Conservation (phyloP, 2,888 invertebrate species). For the Halictus quadricinctus region DNA sequence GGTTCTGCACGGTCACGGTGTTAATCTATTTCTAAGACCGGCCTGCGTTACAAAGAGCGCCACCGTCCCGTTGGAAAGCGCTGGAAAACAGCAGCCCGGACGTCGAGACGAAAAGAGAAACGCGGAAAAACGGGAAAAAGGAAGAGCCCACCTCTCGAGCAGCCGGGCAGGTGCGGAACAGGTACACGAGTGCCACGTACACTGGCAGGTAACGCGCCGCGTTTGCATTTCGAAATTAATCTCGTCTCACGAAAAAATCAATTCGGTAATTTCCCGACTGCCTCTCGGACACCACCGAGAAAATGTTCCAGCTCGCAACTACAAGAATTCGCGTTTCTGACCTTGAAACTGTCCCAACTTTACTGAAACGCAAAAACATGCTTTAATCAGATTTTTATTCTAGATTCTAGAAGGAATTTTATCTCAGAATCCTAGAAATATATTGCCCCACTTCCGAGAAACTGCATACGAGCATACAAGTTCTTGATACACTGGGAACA, state of each 20-base stretch:
- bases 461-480: background rate
- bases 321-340: too few species aligned
- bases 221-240: conserved; percentile 33
- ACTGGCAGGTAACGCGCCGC: background rate
- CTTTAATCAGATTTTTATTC: too few species aligned
- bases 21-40: conserved; percentile 71
- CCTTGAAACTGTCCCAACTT: too few species aligned
- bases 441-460: background rate
- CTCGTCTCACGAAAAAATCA: background rate
- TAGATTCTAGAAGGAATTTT: background rate
- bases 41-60: conserved; percentile 33
- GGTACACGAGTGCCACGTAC: conserved; percentile 21
- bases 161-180: background rate
- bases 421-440: background rate
- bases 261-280: background rate
- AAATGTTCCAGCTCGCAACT: too few species aligned
- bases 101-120: background rate
- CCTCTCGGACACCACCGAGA: too few species aligned
- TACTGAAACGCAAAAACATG: too few species aligned
- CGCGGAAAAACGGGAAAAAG: background rate
- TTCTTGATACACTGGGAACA: background rate
- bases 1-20: conserved; percentile 40
- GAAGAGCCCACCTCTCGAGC: background rate
- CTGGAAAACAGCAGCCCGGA: conserved; percentile 27
- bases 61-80: background rate